Conservation (phyloP, 2,888 invertebrate species). For the Chalcosyrphus nemorum region DNA sequence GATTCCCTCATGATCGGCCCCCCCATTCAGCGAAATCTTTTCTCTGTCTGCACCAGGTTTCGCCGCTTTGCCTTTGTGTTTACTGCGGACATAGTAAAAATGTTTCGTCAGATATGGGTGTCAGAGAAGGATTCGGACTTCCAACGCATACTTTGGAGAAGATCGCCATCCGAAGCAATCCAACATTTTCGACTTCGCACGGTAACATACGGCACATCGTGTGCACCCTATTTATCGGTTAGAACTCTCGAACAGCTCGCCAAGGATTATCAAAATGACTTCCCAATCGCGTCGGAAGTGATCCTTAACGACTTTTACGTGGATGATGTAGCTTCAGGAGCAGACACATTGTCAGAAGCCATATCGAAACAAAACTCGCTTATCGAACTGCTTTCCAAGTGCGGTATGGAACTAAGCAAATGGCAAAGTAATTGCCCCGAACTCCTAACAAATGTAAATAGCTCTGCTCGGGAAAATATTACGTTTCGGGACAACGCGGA, state of each 20-base stretch:
- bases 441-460: constrained; percentile 55
- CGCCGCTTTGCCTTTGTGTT: constrained; percentile 19
- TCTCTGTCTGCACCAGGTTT: constrained; percentile 19
- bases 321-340: constrained; percentile 27
- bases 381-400: constrained; percentile 13
- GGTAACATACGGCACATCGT: constrained; percentile 33
- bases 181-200: constrained; percentile 12
- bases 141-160: constrained; percentile 40
- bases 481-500: constrained; percentile 1
- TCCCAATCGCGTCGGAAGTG: constrained; percentile 46
- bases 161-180: background rate
- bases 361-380: constrained; percentile 16
- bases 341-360: constrained; percentile 43
- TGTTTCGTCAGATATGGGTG: constrained; percentile 58
- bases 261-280: constrained; percentile 45
- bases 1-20: constrained; percentile 24
- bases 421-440: constrained; percentile 17
- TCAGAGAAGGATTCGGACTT: constrained; percentile 16
- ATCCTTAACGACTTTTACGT: constrained; percentile 34
- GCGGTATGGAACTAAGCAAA: constrained; percentile 40
- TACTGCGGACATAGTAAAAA: constrained; percentile 60
- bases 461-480: background rate
- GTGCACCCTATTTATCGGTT: constrained; percentile 29
- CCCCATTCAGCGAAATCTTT: constrained; percentile 11
- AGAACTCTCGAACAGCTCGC: constrained; percentile 59